These are phyloP conservation scores for Alaudala cheleensis DNA, from an alignment of 2,113 vertebrate genomes.

Conservation along the genomic window DNA sequence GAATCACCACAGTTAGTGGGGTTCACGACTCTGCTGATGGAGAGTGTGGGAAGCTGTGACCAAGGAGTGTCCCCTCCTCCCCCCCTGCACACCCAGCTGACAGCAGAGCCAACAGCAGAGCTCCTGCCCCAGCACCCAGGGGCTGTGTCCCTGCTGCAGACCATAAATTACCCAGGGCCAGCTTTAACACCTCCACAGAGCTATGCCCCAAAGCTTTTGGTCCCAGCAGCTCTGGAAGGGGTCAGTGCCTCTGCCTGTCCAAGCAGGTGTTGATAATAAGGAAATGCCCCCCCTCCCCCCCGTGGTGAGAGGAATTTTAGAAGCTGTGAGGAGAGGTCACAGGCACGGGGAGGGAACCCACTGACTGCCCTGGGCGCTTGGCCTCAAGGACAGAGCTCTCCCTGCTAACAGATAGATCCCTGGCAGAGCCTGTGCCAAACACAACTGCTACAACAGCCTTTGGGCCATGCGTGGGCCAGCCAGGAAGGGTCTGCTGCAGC, in stretches of 20 bases:
- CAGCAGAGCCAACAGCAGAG: not conserved
- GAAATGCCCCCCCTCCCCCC: not conserved
- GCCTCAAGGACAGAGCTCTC: not conserved
- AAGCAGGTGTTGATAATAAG: not conserved
- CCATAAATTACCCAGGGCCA: not conserved
- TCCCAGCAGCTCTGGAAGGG: not conserved
- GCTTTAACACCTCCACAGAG: constrained; percentile 41
- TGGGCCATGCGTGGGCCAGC: not conserved
- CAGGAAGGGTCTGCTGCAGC: not conserved
- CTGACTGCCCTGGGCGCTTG: not conserved
- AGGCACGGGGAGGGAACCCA: not conserved
- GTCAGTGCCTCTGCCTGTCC: not conserved
- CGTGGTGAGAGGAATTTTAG: constrained; percentile 21
- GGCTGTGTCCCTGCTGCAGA: not conserved
- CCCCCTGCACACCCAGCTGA: not conserved
- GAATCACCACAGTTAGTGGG: not conserved
- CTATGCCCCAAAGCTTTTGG: not conserved
- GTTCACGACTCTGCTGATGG: not conserved
- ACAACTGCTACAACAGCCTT: not conserved
- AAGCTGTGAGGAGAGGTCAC: not conserved
- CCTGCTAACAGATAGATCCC: not conserved
- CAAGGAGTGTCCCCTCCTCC: not conserved
- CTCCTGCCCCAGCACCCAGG: not conserved
- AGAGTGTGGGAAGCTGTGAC: not conserved
- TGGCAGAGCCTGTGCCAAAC: not conserved